Conservation (phyloP, 1,140 invertebrate species). For the Drosophila malerkotliana region DNA sequence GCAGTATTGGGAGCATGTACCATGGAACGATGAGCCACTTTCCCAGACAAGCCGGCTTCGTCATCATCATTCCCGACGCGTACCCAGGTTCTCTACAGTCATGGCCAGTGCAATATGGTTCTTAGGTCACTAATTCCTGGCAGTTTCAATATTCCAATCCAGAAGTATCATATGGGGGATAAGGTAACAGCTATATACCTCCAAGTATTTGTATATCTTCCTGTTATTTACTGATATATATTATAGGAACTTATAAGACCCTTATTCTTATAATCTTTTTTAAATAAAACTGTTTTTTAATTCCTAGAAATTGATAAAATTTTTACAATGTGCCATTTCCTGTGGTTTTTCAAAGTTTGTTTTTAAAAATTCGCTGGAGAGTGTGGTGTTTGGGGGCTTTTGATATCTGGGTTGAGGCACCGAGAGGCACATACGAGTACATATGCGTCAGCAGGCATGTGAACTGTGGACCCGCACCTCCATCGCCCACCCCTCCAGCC, state of each 20-base stretch:
- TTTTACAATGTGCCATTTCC: conserved; percentile 25
- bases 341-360: neutral
- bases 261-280: neutral
- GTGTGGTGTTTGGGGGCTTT: conserved; percentile 10
- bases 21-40: conserved; percentile 48
- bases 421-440: neutral
- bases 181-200: too few species aligned
- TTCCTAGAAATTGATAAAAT: neutral
- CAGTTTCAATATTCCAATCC: too few species aligned
- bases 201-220: too few species aligned
- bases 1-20: conserved; percentile 24
- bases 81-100: conserved; percentile 2
- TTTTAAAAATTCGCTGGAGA: neutral
- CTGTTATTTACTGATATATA: too few species aligned
- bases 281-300: conserved; percentile 1
- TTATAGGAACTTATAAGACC: neutral
- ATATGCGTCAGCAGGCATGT: conserved; percentile 45
- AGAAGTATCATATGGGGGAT: too few species aligned
- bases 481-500: neutral
- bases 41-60: conserved; percentile 47
- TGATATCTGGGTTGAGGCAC: conserved; percentile 1
- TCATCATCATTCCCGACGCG: conserved; percentile 32
- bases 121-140: too few species aligned
- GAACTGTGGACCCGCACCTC: conserved; percentile 21
- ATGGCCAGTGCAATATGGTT: conserved; percentile 25